Evolutionary conservation across 37 sponge, comb jelly and placozoan species (phyloP).

Genomic region (Crambe crambe): DNA sequence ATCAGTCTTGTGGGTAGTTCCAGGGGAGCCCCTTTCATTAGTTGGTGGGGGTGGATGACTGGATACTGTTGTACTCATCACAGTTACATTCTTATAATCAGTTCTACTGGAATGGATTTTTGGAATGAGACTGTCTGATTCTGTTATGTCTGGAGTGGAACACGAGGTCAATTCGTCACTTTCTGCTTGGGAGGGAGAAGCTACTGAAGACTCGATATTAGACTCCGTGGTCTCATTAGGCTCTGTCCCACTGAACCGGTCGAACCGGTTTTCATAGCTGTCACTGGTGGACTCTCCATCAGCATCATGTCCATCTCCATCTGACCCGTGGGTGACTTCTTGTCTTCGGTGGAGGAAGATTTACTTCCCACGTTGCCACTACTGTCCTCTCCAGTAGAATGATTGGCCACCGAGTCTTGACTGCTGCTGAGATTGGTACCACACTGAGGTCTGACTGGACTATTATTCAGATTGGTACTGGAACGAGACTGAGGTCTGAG

Average conservation of each 20-base stretch:
- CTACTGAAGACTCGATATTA: neutral
- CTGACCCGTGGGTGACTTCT: neutral
- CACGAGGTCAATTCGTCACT: slow-evolving; percentile 11
- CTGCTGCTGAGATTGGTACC: neutral
- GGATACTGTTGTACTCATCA: no score
- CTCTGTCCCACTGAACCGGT: slow-evolving; percentile 1
- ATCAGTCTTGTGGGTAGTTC: no score
- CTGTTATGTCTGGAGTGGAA: neutral
- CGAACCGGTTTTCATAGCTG: neutral
- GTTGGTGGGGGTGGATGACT: no score
- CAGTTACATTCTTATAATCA: no score
- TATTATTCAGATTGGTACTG: neutral
- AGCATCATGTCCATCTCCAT: slow-evolving; percentile 27
- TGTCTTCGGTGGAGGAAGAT: neutral
- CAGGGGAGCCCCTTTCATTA: no score
- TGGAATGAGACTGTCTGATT: slow-evolving; percentile 20
- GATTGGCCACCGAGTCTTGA: neutral
- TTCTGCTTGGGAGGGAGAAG: neutral
- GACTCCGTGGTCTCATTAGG: neutral
- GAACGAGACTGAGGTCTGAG: neutral
- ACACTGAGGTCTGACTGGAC: neutral
- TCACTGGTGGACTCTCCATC: slow-evolving; percentile 28
- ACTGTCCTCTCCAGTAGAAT: neutral
- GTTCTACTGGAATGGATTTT: neutral
- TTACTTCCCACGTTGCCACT: neutral